These are phyloP conservation scores for Drosophila sulfurigaster DNA, from an alignment of 1,140 invertebrate species.

Conservation along the genomic window DNA sequence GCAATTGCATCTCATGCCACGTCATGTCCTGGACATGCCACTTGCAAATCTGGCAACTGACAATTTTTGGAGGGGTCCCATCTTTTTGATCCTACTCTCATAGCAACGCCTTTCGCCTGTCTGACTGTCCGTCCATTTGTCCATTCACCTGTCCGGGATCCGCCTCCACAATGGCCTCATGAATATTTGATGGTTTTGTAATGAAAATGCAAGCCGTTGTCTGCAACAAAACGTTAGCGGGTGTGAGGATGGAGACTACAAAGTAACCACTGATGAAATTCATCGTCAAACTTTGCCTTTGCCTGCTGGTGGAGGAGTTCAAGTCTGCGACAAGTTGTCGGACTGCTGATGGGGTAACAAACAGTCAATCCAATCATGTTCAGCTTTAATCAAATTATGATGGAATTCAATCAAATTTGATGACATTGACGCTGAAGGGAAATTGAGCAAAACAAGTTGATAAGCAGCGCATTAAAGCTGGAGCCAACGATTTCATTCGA, in stretches of 20 bases:
- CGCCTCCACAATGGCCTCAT: conserved; percentile 4
- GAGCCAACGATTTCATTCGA: too few relatives aligned
- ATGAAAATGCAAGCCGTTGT: conserved; percentile 30
- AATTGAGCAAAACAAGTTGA: neutral
- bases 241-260: neutral
- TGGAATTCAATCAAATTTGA: conserved; percentile 5
- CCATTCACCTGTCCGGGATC: conserved; percentile 6
- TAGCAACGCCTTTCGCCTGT: too few relatives aligned
- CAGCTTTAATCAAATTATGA: conserved; percentile 9
- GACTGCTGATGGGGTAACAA: neutral
- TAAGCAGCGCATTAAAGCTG: too few relatives aligned
- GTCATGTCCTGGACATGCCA: conserved; percentile 3
- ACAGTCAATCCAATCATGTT: neutral
- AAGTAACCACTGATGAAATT: conserved; percentile 22
- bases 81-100: neutral
- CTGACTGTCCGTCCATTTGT: neutral
- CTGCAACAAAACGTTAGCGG: neutral
- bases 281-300: neutral
- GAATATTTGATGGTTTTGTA: conserved; percentile 50
- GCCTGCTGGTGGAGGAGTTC: too few relatives aligned
- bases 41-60: conserved; percentile 30
- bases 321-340: neutral
- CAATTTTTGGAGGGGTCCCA: neutral
- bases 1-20: conserved; percentile 14
- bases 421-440: neutral